Evolutionary conservation across 2,797 vertebrate genomes (phyloP).

Genomic region (Etheostoma perlongum): DNA sequence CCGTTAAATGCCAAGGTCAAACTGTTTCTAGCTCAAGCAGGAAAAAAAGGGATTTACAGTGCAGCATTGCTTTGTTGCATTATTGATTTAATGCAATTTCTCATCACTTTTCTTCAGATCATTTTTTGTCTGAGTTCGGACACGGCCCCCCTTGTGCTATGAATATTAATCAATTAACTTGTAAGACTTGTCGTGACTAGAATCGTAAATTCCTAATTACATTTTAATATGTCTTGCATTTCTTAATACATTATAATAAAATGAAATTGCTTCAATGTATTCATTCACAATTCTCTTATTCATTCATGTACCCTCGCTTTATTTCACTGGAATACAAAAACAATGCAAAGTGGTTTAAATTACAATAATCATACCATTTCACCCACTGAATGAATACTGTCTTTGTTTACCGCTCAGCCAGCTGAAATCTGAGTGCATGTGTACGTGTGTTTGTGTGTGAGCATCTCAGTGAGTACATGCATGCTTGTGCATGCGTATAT

Average conservation of each 20-base stretch:
- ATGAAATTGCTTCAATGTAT: slow-evolving; percentile 44
- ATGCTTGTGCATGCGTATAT: slow-evolving; percentile 58
- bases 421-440: slow-evolving; percentile 59
- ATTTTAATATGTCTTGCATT: slow-evolving; percentile 38
- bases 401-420: slow-evolving; percentile 70
- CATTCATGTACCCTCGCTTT: slow-evolving; percentile 27
- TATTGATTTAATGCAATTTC: slow-evolving; percentile 53
- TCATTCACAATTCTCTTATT: slow-evolving; percentile 52
- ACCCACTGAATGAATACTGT: slow-evolving; percentile 54
- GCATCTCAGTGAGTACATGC: slow-evolving; percentile 38
- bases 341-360: slow-evolving; percentile 63
- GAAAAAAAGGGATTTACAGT: slow-evolving; percentile 49
- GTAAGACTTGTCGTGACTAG: slow-evolving; percentile 29
- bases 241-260: slow-evolving; percentile 41
- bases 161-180: slow-evolving; percentile 49
- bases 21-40: slow-evolving; percentile 29
- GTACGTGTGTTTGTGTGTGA: slow-evolving; percentile 27
- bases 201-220: slow-evolving; percentile 51
- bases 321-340: slow-evolving; percentile 43
- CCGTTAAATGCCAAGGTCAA: slow-evolving; percentile 70
- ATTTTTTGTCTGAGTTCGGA: slow-evolving; percentile 29
- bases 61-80: slow-evolving; percentile 54
- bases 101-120: slow-evolving; percentile 44
- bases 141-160: slow-evolving; percentile 5
- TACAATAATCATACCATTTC: slow-evolving; percentile 68